phyloP scores from a whole-genome alignment of 2,113 vertebrate species.

The Coreoperca whiteheadi region DNA sequence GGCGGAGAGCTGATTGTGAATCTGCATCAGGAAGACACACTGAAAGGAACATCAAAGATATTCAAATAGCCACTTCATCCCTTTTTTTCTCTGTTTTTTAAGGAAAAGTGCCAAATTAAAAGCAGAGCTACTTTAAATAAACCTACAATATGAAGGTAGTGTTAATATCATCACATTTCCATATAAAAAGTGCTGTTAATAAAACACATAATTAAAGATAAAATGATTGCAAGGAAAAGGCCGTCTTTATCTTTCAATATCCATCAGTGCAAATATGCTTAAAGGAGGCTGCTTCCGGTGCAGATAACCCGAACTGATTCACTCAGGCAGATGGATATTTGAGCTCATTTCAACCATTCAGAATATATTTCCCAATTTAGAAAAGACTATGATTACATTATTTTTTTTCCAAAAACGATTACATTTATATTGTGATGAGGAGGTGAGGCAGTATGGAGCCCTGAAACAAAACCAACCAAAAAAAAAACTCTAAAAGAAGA shows the following conservation, averaged over 20 bases:
- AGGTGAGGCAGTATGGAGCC: neutral
- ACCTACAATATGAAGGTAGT: slow-evolving; percentile 55
- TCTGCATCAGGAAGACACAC: slow-evolving; percentile 66
- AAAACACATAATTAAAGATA: slow-evolving; percentile 83
- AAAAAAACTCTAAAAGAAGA: neutral
- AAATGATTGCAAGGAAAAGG: slow-evolving; percentile 76
- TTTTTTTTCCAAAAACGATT: neutral
- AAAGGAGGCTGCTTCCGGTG: slow-evolving; percentile 69
- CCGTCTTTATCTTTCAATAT: slow-evolving; percentile 74
- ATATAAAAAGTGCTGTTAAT: slow-evolving; percentile 79
- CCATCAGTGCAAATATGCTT: slow-evolving; percentile 73
- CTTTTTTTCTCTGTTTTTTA: slow-evolving; percentile 18
- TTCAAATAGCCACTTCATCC: slow-evolving; percentile 74
- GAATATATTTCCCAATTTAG: neutral
- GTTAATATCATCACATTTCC: slow-evolving; percentile 73
- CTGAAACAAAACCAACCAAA: slow-evolving; percentile 1
- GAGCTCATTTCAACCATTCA: slow-evolving; percentile 30
- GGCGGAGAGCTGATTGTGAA: slow-evolving; percentile 63
- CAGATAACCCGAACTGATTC: slow-evolving; percentile 68
- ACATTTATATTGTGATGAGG: neutral
- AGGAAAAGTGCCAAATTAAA: slow-evolving; percentile 74
- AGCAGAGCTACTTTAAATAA: slow-evolving; percentile 69
- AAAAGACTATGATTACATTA: neutral
- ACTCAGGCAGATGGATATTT: slow-evolving; percentile 13
- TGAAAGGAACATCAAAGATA: slow-evolving; percentile 82